Percentiles rank a stretch among this genome's conserved stretches.
phyloP scores from a whole-genome alignment of 2,888 invertebrate genomes.

The Thecocarcelia acutangulata region DNA sequence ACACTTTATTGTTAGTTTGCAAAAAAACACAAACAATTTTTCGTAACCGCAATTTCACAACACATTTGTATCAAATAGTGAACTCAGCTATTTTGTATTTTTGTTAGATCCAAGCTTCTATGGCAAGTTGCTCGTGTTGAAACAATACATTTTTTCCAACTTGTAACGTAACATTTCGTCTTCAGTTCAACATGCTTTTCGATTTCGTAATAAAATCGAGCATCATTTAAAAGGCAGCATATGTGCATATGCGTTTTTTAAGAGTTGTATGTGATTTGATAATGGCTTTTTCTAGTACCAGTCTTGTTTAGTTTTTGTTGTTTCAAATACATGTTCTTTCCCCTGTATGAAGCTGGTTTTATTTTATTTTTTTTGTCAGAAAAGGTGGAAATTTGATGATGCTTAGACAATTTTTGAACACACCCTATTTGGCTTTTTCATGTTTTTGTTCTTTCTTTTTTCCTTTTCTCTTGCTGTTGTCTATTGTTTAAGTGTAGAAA shows the following conservation, averaged over 20 bases:
- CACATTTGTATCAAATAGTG: too few relatives aligned
- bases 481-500: conserved; percentile 72
- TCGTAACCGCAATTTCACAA: too few relatives aligned
- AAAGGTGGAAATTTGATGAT: conserved; percentile 77
- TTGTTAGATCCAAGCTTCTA: neutral
- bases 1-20: too few relatives aligned
- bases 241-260: conserved; percentile 16
- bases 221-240: conserved; percentile 41
- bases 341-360: conserved; percentile 45
- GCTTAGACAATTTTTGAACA: conserved; percentile 72
- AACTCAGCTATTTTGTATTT: too few relatives aligned
- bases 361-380: conserved; percentile 31
- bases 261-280: conserved; percentile 70
- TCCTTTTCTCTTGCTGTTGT: conserved; percentile 43
- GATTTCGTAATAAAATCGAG: conserved; percentile 15
- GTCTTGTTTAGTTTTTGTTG: conserved; percentile 46
- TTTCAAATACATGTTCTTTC: conserved; percentile 58
- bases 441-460: conserved; percentile 19
- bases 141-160: neutral
- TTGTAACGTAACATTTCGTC: neutral
- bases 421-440: conserved; percentile 77
- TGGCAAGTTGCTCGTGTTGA: neutral
- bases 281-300: conserved; percentile 63
- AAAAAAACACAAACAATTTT: too few relatives aligned
- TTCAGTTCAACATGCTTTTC: conserved; percentile 28